These are phyloP conservation scores for Oscheius onirici DNA, from an alignment of 2,888 invertebrate species.

Conservation along the genomic window DNA sequence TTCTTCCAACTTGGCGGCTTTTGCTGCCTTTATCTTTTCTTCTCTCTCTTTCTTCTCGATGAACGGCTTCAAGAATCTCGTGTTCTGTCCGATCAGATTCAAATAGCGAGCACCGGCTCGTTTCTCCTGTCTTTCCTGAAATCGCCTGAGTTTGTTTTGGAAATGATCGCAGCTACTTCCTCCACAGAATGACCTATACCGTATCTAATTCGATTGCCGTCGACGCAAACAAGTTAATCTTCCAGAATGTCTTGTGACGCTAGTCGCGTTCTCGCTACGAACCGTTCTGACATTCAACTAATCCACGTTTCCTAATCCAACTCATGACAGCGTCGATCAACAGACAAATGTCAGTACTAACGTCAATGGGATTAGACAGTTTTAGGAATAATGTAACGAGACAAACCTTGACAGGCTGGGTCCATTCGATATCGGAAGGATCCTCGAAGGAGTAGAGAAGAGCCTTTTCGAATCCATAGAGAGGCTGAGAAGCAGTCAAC, in stretches of 20 bases:
- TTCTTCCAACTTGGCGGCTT: not conserved
- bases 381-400: too few species aligned
- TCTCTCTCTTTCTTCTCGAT: constrained; percentile 40
- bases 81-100: constrained; percentile 46
- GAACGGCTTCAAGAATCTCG: constrained; percentile 49
- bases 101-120: constrained; percentile 40
- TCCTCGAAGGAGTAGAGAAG: constrained; percentile 56
- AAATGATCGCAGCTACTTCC: not conserved
- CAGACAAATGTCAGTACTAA: too few species aligned
- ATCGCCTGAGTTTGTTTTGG: not conserved
- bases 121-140: not conserved
- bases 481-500: constrained; percentile 36
- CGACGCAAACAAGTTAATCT: too few species aligned
- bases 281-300: too few species aligned
- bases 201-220: too few species aligned
- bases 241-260: too few species aligned
- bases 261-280: too few species aligned
- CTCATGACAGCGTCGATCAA: too few species aligned
- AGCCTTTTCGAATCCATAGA: constrained; percentile 49
- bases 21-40: constrained; percentile 5
- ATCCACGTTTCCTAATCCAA: too few species aligned
- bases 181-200: too few species aligned
- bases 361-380: too few species aligned
- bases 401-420: not conserved
- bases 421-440: constrained; percentile 37